Evolutionary conservation across 2,888 invertebrate genomes (phyloP), one percentile per base, ranked within the genome.

Genomic region (Nomada fabriciana): DNA sequence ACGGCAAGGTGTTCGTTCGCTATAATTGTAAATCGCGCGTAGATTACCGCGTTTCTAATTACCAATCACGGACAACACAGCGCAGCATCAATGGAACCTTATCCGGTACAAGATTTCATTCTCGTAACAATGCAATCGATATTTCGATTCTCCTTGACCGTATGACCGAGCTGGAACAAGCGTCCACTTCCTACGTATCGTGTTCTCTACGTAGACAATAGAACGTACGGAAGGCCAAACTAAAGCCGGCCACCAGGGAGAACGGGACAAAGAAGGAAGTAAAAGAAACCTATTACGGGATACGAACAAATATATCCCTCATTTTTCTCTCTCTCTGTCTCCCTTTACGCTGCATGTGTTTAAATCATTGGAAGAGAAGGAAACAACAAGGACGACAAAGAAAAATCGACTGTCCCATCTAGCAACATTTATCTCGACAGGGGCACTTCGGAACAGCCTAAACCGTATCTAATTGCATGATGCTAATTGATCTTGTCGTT

Each of bases 101-200:
- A 80, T 70, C 59, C 76, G 29, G 53, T 47, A 70, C 61, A 68
- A 60, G 75, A 76, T 55, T 83, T 72, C 64, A 77, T 72, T 76
- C 71, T 59, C 64, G 63, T 69, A 76, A 72, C 71, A 63, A 65
- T 65, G 82, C 65, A 83, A 82, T 82, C 82, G 82, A 82, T 77
- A 77, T 82, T 74, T 82, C 71, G 78, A 82, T 78, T 82, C 78
- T 83, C 78, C 83, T 82, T 78, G 83, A 72, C 78, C 78, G 77
- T 72, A 78, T 75, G 78, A 83, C 71, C 83, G 77, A 75, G 72
- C 72, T 65, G 60, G 53, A 70, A 73, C 74, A 78, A 83, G 68
- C 71, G 60, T 70, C 74, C 61, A 59, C 78, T 83, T 83, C 83
- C 78, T 82, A 78, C 67, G 75, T 72, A 68, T 73, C 81, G 74